A percentile compares a stretch with the other conserved stretches of the same genome.
Evolutionary conservation across 2,113 vertebrate genomes (phyloP).

Genomic region (Pedetes capensis): DNA sequence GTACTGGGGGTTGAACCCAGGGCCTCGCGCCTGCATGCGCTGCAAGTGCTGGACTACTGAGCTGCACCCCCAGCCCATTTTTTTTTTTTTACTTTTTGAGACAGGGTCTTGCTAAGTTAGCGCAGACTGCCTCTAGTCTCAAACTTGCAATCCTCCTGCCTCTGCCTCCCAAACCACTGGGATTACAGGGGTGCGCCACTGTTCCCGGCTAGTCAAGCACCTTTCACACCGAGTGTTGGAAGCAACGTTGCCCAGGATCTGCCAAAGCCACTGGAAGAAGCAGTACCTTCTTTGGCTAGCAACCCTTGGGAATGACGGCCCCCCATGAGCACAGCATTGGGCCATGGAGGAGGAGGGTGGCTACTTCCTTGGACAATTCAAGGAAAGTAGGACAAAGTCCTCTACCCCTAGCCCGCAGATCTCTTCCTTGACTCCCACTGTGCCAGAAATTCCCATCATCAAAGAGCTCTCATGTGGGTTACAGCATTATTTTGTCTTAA

Average conservation of each 20-base stretch:
- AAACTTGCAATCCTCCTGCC: no score
- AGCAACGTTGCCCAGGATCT: background rate
- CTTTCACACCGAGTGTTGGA: background rate
- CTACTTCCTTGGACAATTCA: background rate
- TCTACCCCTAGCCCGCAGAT: background rate
- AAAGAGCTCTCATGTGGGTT: background rate
- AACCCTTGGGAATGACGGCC: background rate
- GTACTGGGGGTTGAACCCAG: no score
- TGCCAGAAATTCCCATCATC: background rate
- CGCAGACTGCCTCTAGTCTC: no score
- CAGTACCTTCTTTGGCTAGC: background rate
- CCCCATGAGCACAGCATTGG: background rate
- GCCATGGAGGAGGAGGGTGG: background rate
- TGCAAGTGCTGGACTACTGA: no score
- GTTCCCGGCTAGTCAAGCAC: no score
- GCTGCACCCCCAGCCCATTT: no score
- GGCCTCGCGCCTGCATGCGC: no score
- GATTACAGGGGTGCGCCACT: no score
- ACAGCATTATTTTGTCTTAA: background rate
- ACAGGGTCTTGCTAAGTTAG: no score
- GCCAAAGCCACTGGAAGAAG: background rate
- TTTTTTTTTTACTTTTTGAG: no score
- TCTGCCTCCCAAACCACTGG: no score
- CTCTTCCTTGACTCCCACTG: background rate
- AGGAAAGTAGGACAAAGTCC: background rate